Conservation (phyloP, 2,113 vertebrate species). For the Microcebus ravelobensis region DNA sequence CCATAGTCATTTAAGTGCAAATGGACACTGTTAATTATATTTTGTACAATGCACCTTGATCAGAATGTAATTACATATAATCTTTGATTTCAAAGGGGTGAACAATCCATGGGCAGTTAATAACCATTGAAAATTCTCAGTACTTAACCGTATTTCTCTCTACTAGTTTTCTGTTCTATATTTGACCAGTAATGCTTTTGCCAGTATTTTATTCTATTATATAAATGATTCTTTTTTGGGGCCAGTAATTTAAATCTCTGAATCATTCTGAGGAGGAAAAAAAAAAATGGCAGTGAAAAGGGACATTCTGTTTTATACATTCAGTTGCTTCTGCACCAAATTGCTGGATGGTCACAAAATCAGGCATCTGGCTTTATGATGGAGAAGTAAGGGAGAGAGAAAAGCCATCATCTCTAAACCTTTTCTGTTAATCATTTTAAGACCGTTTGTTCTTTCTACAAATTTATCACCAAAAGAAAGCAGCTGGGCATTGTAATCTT, state of each 20-base stretch:
- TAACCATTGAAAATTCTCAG: background rate
- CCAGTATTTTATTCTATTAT: constrained; percentile 72
- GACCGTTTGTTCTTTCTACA: constrained; percentile 27
- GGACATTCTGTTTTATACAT: constrained; percentile 71
- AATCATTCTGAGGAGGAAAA: constrained; percentile 56
- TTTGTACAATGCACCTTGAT: constrained; percentile 22
- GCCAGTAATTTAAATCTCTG: constrained; percentile 73
- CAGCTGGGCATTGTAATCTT: background rate
- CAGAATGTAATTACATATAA: background rate
- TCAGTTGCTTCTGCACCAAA: constrained; percentile 59
- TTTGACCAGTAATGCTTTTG: constrained; percentile 53
- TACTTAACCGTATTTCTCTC: background rate
- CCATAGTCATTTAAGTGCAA: constrained; percentile 16
- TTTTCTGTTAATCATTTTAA: constrained; percentile 49
- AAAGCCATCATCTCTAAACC: constrained; percentile 38
- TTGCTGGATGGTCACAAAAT: constrained; percentile 70
- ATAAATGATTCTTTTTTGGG: constrained; percentile 66
- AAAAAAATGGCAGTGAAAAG: constrained; percentile 49
- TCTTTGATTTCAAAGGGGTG: constrained; percentile 39
- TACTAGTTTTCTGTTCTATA: constrained; percentile 61
- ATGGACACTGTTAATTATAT: background rate
- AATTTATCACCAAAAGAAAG: background rate
- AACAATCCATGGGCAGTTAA: background rate
- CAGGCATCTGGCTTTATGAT: constrained; percentile 59
- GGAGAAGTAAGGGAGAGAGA: constrained; percentile 61